Evolutionary conservation across 2,888 invertebrate species (phyloP), one percentile per base, ranked within the genome.

Genomic region (Acleris laterana): DNA sequence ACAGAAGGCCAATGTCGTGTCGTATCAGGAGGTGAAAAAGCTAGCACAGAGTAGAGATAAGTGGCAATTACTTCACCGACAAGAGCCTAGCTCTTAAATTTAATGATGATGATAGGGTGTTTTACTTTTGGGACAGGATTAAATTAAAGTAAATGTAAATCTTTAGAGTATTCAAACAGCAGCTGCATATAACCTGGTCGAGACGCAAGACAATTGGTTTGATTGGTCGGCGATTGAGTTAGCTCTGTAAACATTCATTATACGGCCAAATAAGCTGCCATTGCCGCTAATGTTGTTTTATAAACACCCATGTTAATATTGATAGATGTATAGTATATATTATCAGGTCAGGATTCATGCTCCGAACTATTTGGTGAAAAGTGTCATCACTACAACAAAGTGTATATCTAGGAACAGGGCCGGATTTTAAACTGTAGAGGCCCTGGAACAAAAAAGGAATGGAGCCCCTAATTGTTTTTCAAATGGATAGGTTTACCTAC

Each of bases 201-300:
- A 58, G 28, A 60, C 68, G 69, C 68, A 68, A 69, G 70, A 73
- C 83, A 83, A 84, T 84, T 83, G 83, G 65, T 71, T 79, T 67
- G 69, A 83, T 83, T 82, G 80, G 74, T 69, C 74, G 70, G 71
- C 79, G 77, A 83, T 84, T 79, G 74, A 81, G 82, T 84, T 83
- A 81, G 74, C 75, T 70, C 71, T 71, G 71, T 78, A 77, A 77
- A 77, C 80, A 76, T 25, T 46, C 46, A 44, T 57, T 57, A 57
- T 57, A 57, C 46, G n/a, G 5, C 57, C 57, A 46, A 57, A 57
- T 46, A 16, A 25, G 46, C 46, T n/a, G 22, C 22, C 3, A 20
- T 13, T 17, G 44, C 46, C 22, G 49, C 6, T 55, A 55, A 55
- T 46, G 1, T 25, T 46, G 57, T n/a, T 46, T 46, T n/a, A 17